Evolutionary conservation across 2,888 invertebrate species (phyloP).

Genomic region (Neoaliturus tenellus): DNA sequence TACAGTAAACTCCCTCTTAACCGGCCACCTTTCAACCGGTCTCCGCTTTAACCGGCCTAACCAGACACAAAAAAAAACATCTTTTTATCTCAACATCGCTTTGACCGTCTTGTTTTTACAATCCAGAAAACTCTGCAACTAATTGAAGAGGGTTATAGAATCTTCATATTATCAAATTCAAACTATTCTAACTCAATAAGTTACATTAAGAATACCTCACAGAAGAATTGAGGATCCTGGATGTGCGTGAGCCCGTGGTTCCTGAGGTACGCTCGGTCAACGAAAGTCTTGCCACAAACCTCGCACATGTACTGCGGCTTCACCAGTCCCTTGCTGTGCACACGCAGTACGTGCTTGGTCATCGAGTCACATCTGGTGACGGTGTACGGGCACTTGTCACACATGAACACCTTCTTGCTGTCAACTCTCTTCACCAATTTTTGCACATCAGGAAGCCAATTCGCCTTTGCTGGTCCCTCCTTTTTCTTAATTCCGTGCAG

Average conservation of each 20-base stretch:
- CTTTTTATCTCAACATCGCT: too few relatives aligned
- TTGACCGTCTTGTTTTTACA: too few relatives aligned
- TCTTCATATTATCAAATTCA: too few relatives aligned
- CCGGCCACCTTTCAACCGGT: too few relatives aligned
- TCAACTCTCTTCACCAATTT: background rate
- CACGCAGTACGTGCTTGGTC: background rate
- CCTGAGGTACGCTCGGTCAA: conserved; percentile 1
- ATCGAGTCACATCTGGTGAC: conserved; percentile 17
- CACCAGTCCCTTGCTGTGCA: background rate
- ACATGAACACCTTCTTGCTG: background rate
- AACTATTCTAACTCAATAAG: too few relatives aligned
- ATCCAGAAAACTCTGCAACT: too few relatives aligned
- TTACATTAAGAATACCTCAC: background rate
- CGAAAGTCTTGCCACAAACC: conserved; percentile 3
- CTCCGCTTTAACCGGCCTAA: too few relatives aligned
- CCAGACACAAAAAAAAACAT: too few relatives aligned
- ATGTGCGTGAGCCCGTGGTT: background rate
- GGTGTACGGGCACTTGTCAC: conserved; percentile 11
- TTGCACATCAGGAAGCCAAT: conserved; percentile 6
- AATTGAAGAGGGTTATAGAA: too few relatives aligned
- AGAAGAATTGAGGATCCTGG: background rate
- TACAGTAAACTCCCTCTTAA: too few relatives aligned
- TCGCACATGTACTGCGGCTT: conserved; percentile 1
- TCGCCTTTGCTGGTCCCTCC: background rate
- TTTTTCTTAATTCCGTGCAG: background rate